Percentiles rank a stretch among this genome's conserved stretches.
Evolutionary conservation across 1,140 invertebrate species (phyloP).

Genomic region (Heliconius eleuchia): DNA sequence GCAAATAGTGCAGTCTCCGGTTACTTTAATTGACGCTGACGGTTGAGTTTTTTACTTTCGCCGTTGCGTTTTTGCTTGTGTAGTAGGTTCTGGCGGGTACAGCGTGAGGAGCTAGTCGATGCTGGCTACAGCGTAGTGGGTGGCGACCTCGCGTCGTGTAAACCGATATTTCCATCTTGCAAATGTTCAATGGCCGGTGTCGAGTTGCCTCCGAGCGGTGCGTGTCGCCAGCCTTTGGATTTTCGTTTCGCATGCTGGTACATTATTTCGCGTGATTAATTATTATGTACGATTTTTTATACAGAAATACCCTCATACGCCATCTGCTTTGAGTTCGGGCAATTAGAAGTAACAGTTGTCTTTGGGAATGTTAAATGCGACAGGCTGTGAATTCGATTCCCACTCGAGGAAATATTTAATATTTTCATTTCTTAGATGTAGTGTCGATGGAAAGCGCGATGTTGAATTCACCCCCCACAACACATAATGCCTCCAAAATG

Average conservation of each 20-base stretch:
- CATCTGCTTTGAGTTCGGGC: conserved; percentile 67
- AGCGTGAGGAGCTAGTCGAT: conserved; percentile 46
- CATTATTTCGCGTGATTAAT: conserved; percentile 80
- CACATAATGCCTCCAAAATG: too few relatives aligned
- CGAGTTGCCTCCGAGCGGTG: conserved; percentile 60
- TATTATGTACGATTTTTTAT: conserved; percentile 64
- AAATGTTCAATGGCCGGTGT: conserved; percentile 77
- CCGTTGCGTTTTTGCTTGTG: conserved; percentile 26
- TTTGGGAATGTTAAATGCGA: background rate
- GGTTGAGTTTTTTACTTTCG: conserved; percentile 39
- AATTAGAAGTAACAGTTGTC: conserved; percentile 53
- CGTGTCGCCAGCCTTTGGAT: conserved; percentile 70
- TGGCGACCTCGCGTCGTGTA: conserved; percentile 68
- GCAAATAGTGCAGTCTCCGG: conserved; percentile 42
- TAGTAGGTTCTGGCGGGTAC: conserved; percentile 41
- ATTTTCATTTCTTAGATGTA: too few relatives aligned
- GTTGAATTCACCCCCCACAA: too few relatives aligned
- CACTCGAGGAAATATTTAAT: too few relatives aligned
- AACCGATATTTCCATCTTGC: conserved; percentile 78
- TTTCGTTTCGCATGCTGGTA: conserved; percentile 77
- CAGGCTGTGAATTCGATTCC: too few relatives aligned
- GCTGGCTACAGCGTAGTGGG: conserved; percentile 65
- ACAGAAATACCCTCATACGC: conserved; percentile 59
- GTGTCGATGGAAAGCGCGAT: too few relatives aligned
- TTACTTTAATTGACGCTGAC: conserved; percentile 45